Evolutionary conservation across 92 coral and sea anemone species (phyloP), one percentile per base, ranked within the genome.

Genomic region (Plumapathes pennacea): DNA sequence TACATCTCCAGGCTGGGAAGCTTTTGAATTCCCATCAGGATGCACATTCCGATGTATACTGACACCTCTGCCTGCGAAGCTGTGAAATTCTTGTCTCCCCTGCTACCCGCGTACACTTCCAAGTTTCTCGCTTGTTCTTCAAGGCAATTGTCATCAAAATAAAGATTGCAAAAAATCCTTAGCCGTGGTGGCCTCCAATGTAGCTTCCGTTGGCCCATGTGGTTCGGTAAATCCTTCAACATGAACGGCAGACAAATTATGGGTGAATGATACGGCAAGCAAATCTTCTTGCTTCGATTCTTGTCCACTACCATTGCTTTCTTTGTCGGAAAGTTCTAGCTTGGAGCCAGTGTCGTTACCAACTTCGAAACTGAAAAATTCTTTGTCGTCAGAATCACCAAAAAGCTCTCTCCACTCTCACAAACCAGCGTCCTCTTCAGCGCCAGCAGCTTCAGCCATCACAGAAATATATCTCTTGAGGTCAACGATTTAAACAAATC

Each of bases 11-110:
- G 18, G 27, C 52, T 32, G 38, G 82, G 82, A 6, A 74, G 68
- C 32, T 43, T 40, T 1, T 64, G 54, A 43, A 73, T 74, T 24
- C 74, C 81, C 81, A 74, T 74, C 27, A 27, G 49, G 64, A 63
- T 64, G 47, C 62, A 31, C 19, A 62, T 54, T 20, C 82, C 82
- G 46, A 76, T 30, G 24, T 66, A 62, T 26, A 67, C 34, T 56
- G 66, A 22, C 4, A 57, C 39, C 33, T 71, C 83, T 13, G 50
- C 44, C 31, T 50, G 63, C 18, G 28, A 59, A 10, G 71, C 60
- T 7, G 64, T 47, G 44, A 66, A 76, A 3, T 32, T 66, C 49
- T 11, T 41, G 15, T 66, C 76, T 14, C 65, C 50, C 45, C 39
- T 41, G 26, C 20, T 64, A 46, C 69, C 42, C 2, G 76, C 69